Evolutionary conservation across 2,113 vertebrate species (phyloP).

Genomic region (Callochromis pleurospilus): DNA sequence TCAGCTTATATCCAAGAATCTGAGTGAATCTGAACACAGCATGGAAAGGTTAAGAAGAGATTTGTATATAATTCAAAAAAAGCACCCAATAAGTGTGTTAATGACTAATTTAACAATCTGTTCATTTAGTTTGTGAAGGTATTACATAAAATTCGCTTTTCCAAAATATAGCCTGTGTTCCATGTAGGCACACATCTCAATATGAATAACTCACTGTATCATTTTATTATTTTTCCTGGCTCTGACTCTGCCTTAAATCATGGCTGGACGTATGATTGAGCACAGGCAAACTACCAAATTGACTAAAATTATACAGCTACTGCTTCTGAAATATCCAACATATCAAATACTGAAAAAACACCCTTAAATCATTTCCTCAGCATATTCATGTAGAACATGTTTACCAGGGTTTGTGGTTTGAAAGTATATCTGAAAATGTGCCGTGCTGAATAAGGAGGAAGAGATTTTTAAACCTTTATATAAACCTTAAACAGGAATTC

Average conservation of each 20-base stretch:
- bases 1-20: not conserved
- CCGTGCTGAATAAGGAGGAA: not conserved
- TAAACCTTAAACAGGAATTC: not conserved
- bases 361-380: constrained; percentile 28
- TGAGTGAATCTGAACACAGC: not conserved
- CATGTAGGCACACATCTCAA: not conserved
- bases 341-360: constrained; percentile 19
- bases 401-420: constrained; percentile 40
- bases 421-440: constrained; percentile 3
- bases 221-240: constrained; percentile 37
- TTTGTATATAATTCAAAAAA: not conserved
- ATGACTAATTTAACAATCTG: not conserved
- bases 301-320: constrained; percentile 41
- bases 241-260: constrained; percentile 21
- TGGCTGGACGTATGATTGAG: not conserved
- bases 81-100: not conserved
- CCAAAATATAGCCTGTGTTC: not conserved
- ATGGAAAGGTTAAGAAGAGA: not conserved
- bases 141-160: not conserved
- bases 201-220: constrained; percentile 21
- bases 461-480: not conserved
- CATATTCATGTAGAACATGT: constrained; percentile 10
- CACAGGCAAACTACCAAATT: constrained; percentile 22
- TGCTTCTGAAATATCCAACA: constrained; percentile 16
- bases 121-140: not conserved